These are phyloP conservation scores for Tachina fera DNA, from an alignment of 2,888 invertebrate genomes.

Conservation along the genomic window DNA sequence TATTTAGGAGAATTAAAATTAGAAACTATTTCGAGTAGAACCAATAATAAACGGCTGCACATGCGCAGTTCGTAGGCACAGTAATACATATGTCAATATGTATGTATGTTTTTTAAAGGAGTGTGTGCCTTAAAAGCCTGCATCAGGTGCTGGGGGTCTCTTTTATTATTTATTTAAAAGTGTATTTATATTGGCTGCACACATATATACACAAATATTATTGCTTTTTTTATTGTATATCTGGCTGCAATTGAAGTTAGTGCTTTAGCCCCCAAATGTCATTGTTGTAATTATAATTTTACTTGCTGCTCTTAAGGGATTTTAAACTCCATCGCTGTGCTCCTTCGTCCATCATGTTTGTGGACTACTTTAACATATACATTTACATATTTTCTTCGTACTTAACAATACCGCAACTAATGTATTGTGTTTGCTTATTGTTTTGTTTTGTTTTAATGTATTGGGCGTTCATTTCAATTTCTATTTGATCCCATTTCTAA, in stretches of 20 bases:
- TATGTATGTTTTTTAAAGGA: background rate
- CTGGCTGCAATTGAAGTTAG: conserved; percentile 21
- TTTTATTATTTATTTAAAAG: conserved; percentile 61
- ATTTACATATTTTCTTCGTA: conserved; percentile 20
- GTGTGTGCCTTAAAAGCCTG: conserved; percentile 13
- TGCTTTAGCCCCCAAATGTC: conserved; percentile 66
- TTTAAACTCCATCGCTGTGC: conserved; percentile 23
- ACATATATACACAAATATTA: background rate
- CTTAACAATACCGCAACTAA: conserved; percentile 52
- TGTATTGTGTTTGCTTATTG: conserved; percentile 16
- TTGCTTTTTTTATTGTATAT: background rate
- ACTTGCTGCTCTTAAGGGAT: conserved; percentile 46
- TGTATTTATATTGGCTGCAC: conserved; percentile 42
- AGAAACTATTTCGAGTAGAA: conserved; percentile 66
- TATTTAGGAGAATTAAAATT: conserved; percentile 57
- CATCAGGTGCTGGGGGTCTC: conserved; percentile 72
- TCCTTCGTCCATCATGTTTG: background rate
- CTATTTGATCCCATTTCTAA: conserved; percentile 45
- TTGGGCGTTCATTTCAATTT: conserved; percentile 57
- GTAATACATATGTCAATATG: background rate
- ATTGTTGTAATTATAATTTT: conserved; percentile 72
- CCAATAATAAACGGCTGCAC: conserved; percentile 66
- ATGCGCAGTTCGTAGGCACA: conserved; percentile 55
- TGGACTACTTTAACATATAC: conserved; percentile 17
- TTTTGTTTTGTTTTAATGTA: conserved; percentile 49